Evolutionary conservation across 2,888 invertebrate species (phyloP), one percentile per base, ranked within the genome.

Genomic region (Leptopilina syphax): DNA sequence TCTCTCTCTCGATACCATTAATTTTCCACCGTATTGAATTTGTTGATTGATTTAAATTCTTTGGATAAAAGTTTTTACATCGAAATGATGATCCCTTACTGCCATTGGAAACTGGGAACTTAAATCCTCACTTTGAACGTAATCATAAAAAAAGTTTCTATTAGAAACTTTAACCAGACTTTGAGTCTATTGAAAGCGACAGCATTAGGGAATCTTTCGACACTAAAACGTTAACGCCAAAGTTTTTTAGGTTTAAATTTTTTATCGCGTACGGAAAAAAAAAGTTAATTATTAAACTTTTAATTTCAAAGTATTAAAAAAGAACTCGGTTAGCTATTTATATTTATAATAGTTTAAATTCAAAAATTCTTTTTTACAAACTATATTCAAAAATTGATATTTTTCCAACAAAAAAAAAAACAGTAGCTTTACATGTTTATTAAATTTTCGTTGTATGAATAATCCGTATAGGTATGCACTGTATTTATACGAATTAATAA

Each of bases 141-240:
- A 34, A 70, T 13, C 27, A 70, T 70, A 70, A 70, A 70, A 44
- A 70, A 70, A 70, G 70, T 54, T 70, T 70, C 54, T 70, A 54
- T 54, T 70, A 70, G 13, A 57, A 70, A 47, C 24, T 68, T 68
- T 24, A 68, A 70, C 27, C 54, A 70, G 68, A 24, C 47, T 47
- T 24, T 24, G 8, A 54, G 54, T 54, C 70, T 50, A 54, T 70
- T 70, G 70, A 57, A 70, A 27, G 70, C 24, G 70, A 54, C 70
- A 68, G 68, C 47, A 34, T 54, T 54, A 50, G 68, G 12, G 44
- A 68, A 68, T 68, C 68, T 68, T 68, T 24, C 24, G 47, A 44
- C 18, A 68, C 68, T 68, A 50, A 68, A 68, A 68, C 24, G 47
- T 24, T 24, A 50, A 68, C 18, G 44, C 24, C 34, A 27, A n/a